A percentile compares a stretch with the other conserved stretches of the same genome.
Evolutionary conservation across 1,140 invertebrate species (phyloP).

Genomic region (Anoplophora glabripennis): DNA sequence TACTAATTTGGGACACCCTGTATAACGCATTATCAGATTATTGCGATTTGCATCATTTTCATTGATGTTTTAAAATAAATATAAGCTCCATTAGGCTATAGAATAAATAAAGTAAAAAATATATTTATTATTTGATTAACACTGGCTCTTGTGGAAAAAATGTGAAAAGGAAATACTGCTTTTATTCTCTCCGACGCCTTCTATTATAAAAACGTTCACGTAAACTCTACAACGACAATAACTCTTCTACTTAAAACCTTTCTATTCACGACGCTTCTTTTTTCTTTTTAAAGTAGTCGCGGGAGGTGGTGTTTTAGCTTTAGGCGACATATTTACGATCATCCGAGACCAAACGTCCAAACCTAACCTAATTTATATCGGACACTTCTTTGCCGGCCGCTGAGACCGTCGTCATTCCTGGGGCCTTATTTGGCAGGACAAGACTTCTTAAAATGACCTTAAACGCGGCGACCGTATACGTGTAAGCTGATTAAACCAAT

Average conservation of each 20-base stretch:
- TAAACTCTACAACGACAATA: constrained; percentile 14
- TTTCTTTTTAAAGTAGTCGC: constrained; percentile 23
- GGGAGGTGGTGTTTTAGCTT: constrained; percentile 29
- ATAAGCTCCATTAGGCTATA: no score
- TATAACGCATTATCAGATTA: no score
- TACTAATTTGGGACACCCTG: no score
- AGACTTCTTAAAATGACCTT: constrained; percentile 16
- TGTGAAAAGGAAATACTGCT: no score
- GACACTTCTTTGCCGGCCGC: constrained; percentile 27
- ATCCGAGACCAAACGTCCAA: constrained; percentile 28
- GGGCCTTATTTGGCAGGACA: constrained; percentile 31
- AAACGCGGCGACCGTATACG: no score
- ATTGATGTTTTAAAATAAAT: no score
- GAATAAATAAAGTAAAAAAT: no score
- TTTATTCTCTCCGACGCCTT: no score
- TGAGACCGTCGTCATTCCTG: constrained; percentile 22
- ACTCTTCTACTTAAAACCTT: constrained; percentile 30
- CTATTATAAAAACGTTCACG: constrained; percentile 4
- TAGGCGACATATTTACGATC: constrained; percentile 36
- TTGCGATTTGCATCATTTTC: no score
- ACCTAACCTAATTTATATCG: constrained; percentile 35
- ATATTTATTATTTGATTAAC: no score
- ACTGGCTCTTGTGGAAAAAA: no score
- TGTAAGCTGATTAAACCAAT: constrained; percentile 20
- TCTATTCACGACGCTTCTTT: constrained; percentile 26